These are phyloP conservation scores for Drosophila leontia DNA, from an alignment of 1,140 invertebrate genomes.

Conservation along the genomic window DNA sequence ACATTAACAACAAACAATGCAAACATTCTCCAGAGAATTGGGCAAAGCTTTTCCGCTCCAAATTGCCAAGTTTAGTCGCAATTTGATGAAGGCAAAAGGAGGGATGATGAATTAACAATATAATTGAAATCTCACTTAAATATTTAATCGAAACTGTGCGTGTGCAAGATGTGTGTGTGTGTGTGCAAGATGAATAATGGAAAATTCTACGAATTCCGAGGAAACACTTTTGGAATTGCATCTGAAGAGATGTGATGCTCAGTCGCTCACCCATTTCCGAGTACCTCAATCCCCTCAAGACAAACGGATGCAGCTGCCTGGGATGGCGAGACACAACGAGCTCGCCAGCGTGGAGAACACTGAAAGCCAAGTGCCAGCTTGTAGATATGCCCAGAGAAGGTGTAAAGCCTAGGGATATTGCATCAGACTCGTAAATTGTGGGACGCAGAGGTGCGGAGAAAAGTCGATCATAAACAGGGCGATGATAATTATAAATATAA, in stretches of 20 bases:
- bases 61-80: slow-evolving; percentile 41
- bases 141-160: slow-evolving; percentile 19
- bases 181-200: slow-evolving; percentile 34
- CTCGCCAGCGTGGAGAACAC: slow-evolving; percentile 21
- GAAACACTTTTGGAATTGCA: slow-evolving; percentile 20
- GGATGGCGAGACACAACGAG: neutral
- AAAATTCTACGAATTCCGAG: slow-evolving; percentile 1
- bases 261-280: slow-evolving; percentile 15
- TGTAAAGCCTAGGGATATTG: slow-evolving; percentile 38
- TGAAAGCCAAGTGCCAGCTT: slow-evolving; percentile 16
- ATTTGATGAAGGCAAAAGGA: slow-evolving; percentile 7
- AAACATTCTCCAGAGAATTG: slow-evolving; percentile 38
- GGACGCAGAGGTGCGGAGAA: neutral
- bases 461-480: slow-evolving; percentile 33
- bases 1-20: slow-evolving; percentile 39
- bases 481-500: slow-evolving; percentile 54
- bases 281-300: neutral
- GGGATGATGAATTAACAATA: slow-evolving; percentile 49
- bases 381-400: neutral
- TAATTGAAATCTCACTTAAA: slow-evolving; percentile 51
- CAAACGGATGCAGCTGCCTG: neutral
- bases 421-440: slow-evolving; percentile 42
- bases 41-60: slow-evolving; percentile 50
- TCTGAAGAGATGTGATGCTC: neutral
- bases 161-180: slow-evolving; percentile 1